Conservation (phyloP, 2,888 invertebrate species). For the Merodon equestris region DNA sequence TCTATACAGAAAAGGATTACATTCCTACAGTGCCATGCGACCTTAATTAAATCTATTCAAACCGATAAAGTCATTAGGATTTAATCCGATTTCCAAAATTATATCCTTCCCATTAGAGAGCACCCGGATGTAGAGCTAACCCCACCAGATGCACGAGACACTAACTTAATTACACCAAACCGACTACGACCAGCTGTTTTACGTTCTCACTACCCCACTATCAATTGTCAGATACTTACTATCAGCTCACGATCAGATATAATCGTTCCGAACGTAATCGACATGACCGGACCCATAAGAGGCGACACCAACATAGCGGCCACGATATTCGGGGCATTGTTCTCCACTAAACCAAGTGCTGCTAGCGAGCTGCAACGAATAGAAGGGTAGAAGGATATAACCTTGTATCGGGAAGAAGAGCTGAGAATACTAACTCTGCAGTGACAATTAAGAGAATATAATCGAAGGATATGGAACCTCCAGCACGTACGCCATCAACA, state of each 20-base stretch:
- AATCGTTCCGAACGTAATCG: constrained; percentile 90
- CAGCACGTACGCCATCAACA: constrained; percentile 86
- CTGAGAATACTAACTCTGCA: constrained; percentile 85
- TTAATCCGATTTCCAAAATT: constrained; percentile 1
- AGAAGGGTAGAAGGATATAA: too few species aligned
- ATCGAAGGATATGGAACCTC: constrained; percentile 91
- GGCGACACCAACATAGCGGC: constrained; percentile 89
- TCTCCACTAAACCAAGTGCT: constrained; percentile 90
- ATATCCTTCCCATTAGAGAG: not conserved
- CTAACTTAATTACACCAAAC: not conserved
- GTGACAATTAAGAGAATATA: constrained; percentile 88
- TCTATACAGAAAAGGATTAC: too few species aligned
- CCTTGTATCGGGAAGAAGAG: not conserved
- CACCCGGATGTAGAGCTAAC: too few species aligned
- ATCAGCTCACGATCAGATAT: constrained; percentile 85
- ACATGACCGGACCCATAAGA: constrained; percentile 91
- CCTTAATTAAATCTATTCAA: not conserved
- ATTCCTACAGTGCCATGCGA: too few species aligned
- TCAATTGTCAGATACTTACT: constrained; percentile 73
- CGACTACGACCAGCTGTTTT: constrained; percentile 1
- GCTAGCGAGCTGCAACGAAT: constrained; percentile 84
- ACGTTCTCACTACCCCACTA: not conserved
- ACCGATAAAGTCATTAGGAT: constrained; percentile 1
- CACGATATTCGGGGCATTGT: constrained; percentile 89
- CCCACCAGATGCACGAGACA: not conserved